Base-by-base conservation (phyloP, 2,888 invertebrate species). In the Caenorhabditis japonica region DNA sequence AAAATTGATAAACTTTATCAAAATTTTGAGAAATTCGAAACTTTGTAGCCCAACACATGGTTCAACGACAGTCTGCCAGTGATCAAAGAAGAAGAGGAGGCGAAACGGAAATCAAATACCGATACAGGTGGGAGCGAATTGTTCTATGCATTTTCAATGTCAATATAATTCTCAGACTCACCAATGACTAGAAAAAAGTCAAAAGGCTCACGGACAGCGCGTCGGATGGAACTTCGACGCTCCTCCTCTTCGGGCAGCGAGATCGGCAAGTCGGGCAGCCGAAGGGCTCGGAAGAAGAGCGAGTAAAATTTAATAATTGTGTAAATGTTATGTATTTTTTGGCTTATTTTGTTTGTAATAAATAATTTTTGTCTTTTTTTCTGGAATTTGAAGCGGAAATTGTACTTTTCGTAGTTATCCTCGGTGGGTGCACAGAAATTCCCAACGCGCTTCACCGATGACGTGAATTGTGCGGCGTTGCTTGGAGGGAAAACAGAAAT, bases 61-160 rank as follows among this genome's bases (percentile, higher is more conserved):
- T 69, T 51, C 25, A 79, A 78, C 46, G 83, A 83, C 8, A 70
- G 74, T 56, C 59, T 82, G n/a, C 79, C 79, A 8, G 77, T 82
- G 1, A 82, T 82, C 19, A 64, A 79, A 38, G 83, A 83, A 69
- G 83, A 83, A 34, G 79, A 77, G 13, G 68, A 66, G 19, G 62
- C 68, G 0, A 62, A 71, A 52, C 21, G 58, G n/a, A 38, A 21
- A 36, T 55, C 53, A 2, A 30, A 55, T 15, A 73, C 73, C 0
- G 60, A 66, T 10, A 61, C 73, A n/a, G 73, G 49, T 60, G 47
- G 15, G 43, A 19, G 17, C 3, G n/a, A 52, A 19, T 23, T 46
- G n/a, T 8, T 12, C 17, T 19, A 30, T 5, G 8, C 7, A 25
- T 33, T 19, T 34, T 13, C 15, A 46, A n/a, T 25, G 4, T 46